Conservation (phyloP, 2,888 invertebrate genomes). For the Stramonita haemastoma region DNA sequence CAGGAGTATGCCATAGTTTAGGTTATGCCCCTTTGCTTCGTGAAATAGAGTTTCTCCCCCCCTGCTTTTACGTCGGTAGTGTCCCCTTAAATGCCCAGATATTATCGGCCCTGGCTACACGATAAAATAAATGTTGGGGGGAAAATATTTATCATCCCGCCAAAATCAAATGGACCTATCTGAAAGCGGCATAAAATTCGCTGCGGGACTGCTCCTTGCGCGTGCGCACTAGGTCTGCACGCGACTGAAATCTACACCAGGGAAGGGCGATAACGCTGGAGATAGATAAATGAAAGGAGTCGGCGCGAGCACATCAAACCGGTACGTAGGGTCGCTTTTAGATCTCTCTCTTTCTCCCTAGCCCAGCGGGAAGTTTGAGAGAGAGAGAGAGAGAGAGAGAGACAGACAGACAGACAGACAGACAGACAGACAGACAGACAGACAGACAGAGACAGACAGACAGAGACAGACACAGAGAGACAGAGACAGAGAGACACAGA, state of each 20-base stretch:
- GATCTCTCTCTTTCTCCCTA: not conserved
- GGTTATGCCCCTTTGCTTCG: constrained; percentile 12
- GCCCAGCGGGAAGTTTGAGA: not conserved
- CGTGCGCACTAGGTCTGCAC: constrained; percentile 39
- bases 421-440: not conserved
- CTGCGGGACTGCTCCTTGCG: constrained; percentile 42
- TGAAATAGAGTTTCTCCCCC: constrained; percentile 7
- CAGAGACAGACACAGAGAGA: not conserved
- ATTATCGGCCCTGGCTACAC: constrained; percentile 38
- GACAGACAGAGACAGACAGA: not conserved
- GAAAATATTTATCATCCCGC: constrained; percentile 40
- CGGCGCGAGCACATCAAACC: constrained; percentile 37
- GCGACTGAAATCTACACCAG: constrained; percentile 39
- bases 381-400: not conserved
- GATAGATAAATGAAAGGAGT: constrained; percentile 39
- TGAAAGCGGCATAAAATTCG: constrained; percentile 39
- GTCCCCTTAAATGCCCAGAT: constrained; percentile 40
- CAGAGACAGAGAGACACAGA: not conserved
- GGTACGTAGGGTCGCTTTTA: constrained; percentile 19
- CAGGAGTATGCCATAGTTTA: not conserved
- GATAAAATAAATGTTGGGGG: constrained; percentile 43
- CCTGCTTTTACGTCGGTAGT: not conserved
- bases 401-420: not conserved
- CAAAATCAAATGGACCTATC: constrained; percentile 45
- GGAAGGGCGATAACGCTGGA: constrained; percentile 25